Base-by-base conservation (phyloP, 2,888 invertebrate species). In the Anthophora plumipes region DNA sequence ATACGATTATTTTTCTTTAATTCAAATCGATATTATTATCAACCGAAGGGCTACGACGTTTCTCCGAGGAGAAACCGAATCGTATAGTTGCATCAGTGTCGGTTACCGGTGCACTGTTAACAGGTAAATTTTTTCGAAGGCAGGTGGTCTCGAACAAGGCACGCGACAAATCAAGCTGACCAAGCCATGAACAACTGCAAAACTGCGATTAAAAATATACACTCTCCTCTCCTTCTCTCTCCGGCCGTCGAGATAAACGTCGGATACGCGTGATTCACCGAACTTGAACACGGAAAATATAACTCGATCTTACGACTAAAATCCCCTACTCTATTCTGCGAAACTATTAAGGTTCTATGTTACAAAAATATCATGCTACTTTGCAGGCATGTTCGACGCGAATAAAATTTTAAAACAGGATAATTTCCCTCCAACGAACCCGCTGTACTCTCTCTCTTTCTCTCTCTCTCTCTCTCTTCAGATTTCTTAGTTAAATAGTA, bases 81-180 rank as follows among this genome's bases (percentile, higher is more conserved):
- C 86, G 83, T 72, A 64, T 70, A 79, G 70, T 71, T 69, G 41
- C 79, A 81, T 80, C 80, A 73, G 88, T 83, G 83, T 83, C 85
- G 86, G 88, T 88, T 88, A 86, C 85, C 84, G 84, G 86, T 86
- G 85, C 84, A 75, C 74, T 83, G 85, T 89, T 89, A 87, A 89
- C 87, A 88, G 88, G 86, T 87, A 87, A 89, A 85, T 90, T 90
- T 91, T 91, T 90, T 85, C 82, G 81, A 80, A 87, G 89, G 89
- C 92, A 92, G 92, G 90, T 92, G 91, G 85, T 82, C 77, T 63
- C 72, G 77, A 76, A 77, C 85, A 85, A n/a, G 91, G 90, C 92
- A 92, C 92, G 92, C 92, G 92, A 92, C 92, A 92, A 92, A 92
- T 92, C 91, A 89, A 90, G 90, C 87, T 85, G 82, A 80, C 72